A percentile compares a stretch with the other conserved stretches of the same genome.
Conservation (phyloP, 2,797 vertebrate genomes). For the Lepus townsendii region DNA sequence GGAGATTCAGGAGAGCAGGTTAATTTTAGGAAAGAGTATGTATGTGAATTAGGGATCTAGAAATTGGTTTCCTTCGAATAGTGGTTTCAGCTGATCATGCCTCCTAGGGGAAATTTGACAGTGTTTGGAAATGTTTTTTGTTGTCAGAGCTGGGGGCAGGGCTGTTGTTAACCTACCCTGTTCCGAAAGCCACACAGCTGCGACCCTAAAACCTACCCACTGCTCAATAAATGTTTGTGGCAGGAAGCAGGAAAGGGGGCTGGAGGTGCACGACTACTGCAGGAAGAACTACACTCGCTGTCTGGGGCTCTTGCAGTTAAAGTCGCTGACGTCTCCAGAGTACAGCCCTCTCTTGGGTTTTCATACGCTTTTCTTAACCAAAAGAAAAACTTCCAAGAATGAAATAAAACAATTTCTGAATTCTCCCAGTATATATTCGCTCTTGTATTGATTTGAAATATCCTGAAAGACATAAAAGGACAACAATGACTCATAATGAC, state of each 20-base stretch:
- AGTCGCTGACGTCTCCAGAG: not conserved
- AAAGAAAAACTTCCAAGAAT: not conserved
- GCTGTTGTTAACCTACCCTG: not conserved
- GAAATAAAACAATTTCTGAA: not conserved
- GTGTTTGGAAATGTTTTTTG: not conserved
- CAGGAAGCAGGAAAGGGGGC: not conserved
- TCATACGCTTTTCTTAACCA: not conserved
- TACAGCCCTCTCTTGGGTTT: not conserved
- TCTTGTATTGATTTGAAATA: constrained; percentile 29
- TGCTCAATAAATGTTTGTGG: not conserved
- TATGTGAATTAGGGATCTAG: not conserved
- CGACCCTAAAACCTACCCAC: not conserved
- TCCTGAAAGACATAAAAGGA: not conserved
- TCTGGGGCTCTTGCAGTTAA: not conserved
- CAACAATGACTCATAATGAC: not conserved
- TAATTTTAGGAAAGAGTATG: not conserved
- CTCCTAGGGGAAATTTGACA: not conserved
- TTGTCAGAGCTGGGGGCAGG: not conserved
- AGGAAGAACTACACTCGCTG: not conserved
- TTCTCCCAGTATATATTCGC: not conserved
- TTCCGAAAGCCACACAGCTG: constrained; percentile 34
- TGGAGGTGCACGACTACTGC: not conserved
- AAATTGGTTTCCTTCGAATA: not conserved
- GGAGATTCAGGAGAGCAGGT: not conserved
- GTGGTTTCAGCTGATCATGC: not conserved